Percentiles rank a stretch among this genome's conserved stretches.
Evolutionary conservation across 2,888 invertebrate species (phyloP).

Genomic region (Dolomedes plantarius): DNA sequence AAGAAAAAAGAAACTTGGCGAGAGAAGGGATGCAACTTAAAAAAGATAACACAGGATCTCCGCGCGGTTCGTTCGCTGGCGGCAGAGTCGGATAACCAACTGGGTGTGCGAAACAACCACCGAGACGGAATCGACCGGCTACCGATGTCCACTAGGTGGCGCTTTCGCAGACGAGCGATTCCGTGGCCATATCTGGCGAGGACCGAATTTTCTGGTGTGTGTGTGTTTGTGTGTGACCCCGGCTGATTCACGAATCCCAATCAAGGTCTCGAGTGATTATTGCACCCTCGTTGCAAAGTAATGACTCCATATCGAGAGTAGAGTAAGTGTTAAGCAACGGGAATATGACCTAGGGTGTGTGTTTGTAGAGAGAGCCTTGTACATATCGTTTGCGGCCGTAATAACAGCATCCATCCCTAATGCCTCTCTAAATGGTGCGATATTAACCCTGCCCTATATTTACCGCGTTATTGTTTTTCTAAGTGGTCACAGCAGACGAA

Average conservation of each 20-base stretch:
- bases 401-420: too few species aligned
- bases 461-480: too few species aligned
- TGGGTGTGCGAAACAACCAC: conserved; percentile 5
- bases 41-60: not conserved
- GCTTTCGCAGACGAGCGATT: not conserved
- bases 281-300: not conserved
- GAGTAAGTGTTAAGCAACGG: too few species aligned
- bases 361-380: too few species aligned
- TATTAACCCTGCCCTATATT: too few species aligned
- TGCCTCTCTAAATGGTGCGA: too few species aligned
- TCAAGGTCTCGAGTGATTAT: conserved; percentile 22
- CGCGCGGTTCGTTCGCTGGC: not conserved
- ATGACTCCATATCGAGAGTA: too few species aligned
- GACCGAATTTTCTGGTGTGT: conserved; percentile 7
- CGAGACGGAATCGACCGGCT: conserved; percentile 37
- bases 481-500: too few species aligned
- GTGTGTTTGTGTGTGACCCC: too few species aligned
- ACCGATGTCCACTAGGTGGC: conserved; percentile 21
- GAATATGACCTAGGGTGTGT: too few species aligned
- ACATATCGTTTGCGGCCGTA: too few species aligned
- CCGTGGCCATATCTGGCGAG: conserved; percentile 50
- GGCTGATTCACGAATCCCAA: conserved; percentile 37
- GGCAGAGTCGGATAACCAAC: not conserved
- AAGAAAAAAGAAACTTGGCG: too few species aligned
- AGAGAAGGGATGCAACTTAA: not conserved